A percentile compares a stretch with the other conserved stretches of the same genome.
Conservation (phyloP, 2,113 vertebrate species). For the Athene noctua region DNA sequence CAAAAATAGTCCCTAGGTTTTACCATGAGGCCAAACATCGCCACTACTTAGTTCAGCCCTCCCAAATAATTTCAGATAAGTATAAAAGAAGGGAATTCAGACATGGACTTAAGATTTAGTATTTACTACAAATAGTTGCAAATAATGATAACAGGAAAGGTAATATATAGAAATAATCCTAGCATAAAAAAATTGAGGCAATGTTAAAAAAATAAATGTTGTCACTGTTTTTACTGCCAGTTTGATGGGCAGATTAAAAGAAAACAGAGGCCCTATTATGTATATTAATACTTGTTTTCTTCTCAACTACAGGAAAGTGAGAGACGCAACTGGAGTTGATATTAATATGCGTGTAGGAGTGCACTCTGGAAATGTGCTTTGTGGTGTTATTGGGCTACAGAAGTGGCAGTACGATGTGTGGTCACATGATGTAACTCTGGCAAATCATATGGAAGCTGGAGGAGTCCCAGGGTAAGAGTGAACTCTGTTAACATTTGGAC, state of each 20-base stretch:
- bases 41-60: neutral
- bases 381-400: slow-evolving; percentile 96
- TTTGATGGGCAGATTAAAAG: neutral
- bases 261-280: neutral
- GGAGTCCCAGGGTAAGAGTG: slow-evolving; percentile 91
- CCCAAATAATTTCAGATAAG: neutral
- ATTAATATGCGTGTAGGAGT: slow-evolving; percentile 98
- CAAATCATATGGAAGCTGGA: slow-evolving; percentile 98
- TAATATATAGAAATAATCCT: neutral
- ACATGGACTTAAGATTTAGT: neutral
- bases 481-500: neutral
- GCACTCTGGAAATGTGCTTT: slow-evolving; percentile 96
- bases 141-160: neutral
- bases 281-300: neutral
- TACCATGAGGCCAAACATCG: neutral
- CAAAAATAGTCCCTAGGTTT: neutral
- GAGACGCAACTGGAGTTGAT: slow-evolving; percentile 93
- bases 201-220: neutral
- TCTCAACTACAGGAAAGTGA: slow-evolving; percentile 83
- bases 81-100: neutral
- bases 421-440: slow-evolving; percentile 97
- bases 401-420: slow-evolving; percentile 99
- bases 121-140: neutral
- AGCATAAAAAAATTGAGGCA: neutral
- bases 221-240: neutral